Evolutionary conservation across 2,797 vertebrate species (phyloP), one percentile per base, ranked within the genome.

Genomic region (Nyctalus aviator): DNA sequence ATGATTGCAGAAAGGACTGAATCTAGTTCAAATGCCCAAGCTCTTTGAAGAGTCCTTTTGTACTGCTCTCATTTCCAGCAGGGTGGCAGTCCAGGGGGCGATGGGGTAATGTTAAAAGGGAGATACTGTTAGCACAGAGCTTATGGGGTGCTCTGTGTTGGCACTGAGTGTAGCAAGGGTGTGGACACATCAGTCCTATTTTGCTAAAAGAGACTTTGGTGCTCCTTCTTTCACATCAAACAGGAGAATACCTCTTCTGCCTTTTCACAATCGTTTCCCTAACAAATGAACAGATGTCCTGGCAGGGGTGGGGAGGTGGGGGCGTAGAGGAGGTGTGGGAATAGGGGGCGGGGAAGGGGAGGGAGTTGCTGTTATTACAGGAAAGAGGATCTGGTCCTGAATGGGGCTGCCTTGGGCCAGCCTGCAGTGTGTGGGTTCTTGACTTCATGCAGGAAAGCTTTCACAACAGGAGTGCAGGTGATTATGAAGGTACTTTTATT

Each of bases 181-280:
- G 21, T 4, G 23, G 71, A 18, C 17, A 27, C 13, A 64, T 44
- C 18, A 6, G 23, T 64, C 23, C 10, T 10, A 0, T 37, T 73
- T 84, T n/a, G 64, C 25, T 8, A 55, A 82, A 66, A 90, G 55
- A 84, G 15, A 37, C 20, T 46, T 62, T 30, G 44, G 4, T 75
- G 41, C 13, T 78, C 41, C n/a, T 88, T 12, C 57, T 4, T 55
- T 72, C 20, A 37, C 68, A 78, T 62, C 41, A 90, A 59, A 90
- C 7, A 44, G 37, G 69, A 88, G 20, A 35, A 8, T 46, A 21
- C 8, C 25, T 83, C 53, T 8, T 41, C 25, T 46, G 37, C 72
- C 41, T 21, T 94, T 93, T 73, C 15, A 53, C 50, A 90, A 84
- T 17, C 41, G 64, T 92, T 75, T 95, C 10, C 85, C 46, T 85